Base-by-base conservation (phyloP, 2,113 vertebrate species). In the Ellobius talpinus region DNA sequence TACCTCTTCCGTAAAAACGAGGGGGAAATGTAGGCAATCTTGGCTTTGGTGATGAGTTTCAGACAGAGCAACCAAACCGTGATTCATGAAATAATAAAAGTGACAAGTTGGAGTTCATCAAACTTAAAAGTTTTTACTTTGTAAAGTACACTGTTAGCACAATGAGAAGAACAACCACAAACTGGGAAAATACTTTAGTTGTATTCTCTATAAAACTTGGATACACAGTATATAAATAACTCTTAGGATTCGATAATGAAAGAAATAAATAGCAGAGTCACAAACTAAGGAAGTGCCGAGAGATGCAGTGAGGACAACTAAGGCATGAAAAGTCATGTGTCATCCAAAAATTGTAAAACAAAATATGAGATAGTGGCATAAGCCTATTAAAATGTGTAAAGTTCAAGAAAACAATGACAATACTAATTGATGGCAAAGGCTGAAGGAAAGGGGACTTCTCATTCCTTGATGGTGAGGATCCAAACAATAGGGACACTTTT, bases 1-100 rank as follows among this genome's bases (percentile, higher is more conserved):
- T 65, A 68, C 47, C 42, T 47, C 21, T 68, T 63, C 21, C 76
- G 61, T 39, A 84, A 82, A 68, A 78, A 66, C 9, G 4, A 26
- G 72, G 3, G 42, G 39, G 72, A 74, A 78, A n/a, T 70, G 52
- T 72, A 42, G 8, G 7, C 31, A 50, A 47, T 42, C 17, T 45
- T 82, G 42, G 50, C 7, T 74, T 88, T 93, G 19, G 24, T 81
- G 72, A 79, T 95, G 52, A 14, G 21, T 93, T 95, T 97, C 85
- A 72, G 63, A 47, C 61, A 31, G 24, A 91, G 70, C 3, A 87
- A 26, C 14, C 65, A 89, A 96, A 72, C 42, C 8, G 24, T 5
- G 8, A 47, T 45, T 14, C 8, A 24, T 87, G 47, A 74, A 70
- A 78, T 21, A 82, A 86, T 45, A 58, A 89, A 91, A 85, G 1